Conservation (phyloP, 2,113 vertebrate genomes). For the Lichenostomus cassidix region DNA sequence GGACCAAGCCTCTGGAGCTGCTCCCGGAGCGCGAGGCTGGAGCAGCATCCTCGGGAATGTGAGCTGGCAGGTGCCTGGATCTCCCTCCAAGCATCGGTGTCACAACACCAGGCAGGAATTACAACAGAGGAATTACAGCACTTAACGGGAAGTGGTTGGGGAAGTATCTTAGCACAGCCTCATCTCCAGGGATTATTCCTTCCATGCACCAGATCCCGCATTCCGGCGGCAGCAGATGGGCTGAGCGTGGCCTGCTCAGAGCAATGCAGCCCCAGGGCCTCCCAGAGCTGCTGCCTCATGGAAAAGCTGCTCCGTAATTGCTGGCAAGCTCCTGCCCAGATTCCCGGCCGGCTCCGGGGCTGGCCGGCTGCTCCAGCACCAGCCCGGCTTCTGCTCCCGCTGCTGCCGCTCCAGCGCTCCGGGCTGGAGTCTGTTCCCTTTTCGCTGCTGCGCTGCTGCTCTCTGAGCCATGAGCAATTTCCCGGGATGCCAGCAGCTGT, state of each 20-base stretch:
- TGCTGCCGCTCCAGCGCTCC: not conserved
- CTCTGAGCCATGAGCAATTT: not conserved
- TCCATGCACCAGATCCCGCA: not conserved
- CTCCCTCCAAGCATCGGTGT: not conserved
- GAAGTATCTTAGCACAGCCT: not conserved
- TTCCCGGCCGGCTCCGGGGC: not conserved
- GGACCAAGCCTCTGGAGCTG: not conserved
- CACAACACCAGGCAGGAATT: not conserved
- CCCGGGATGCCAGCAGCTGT: not conserved
- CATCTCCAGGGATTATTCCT: not conserved
- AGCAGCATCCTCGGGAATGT: not conserved
- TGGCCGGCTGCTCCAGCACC: not conserved
- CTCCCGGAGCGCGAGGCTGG: not conserved
- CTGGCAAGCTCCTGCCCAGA: not conserved
- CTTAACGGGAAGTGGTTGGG: not conserved
- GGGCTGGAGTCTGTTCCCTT: not conserved
- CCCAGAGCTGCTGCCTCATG: not conserved
- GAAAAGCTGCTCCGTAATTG: not conserved
- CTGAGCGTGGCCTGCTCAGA: not conserved
- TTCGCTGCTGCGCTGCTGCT: not conserved
- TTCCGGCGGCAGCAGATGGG: not conserved
- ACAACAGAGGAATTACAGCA: not conserved
- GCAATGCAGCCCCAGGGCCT: not conserved
- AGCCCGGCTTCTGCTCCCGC: not conserved
- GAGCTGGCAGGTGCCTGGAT: not conserved